Evolutionary conservation across 2,797 vertebrate genomes (phyloP), one percentile per base, ranked within the genome.

Genomic region (Philypnodon macrostomus): DNA sequence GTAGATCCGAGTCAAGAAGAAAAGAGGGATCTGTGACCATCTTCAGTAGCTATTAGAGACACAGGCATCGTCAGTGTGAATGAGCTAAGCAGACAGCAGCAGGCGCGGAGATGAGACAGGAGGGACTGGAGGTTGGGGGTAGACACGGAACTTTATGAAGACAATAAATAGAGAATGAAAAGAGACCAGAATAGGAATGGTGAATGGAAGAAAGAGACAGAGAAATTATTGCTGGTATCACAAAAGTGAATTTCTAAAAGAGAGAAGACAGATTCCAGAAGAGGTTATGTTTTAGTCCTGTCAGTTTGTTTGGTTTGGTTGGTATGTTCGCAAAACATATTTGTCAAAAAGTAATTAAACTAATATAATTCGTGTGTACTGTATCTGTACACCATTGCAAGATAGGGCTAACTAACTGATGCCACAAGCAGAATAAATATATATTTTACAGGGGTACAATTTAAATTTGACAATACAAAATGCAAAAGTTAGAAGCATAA

Each of bases 11-110:
- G 78, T 74, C 63, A 65, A 64, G 75, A 67, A 73, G 65, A 84
- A 76, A 73, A 68, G 53, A 61, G 40, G 66, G 63, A 60, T 57
- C 51, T 62, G 53, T 56, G 60, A 73, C 81, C 77, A 78, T 73
- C 70, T 58, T 86, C 81, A 75, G 71, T 80, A 74, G 59, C 63
- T 79, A 80, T 84, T 83, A 80, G 63, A 69, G 69, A 73, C 62
- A 56, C 63, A 64, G 62, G 55, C 62, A n/a, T n/a, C n/a, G 35
- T 80, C 77, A 67, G 29, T 59, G 38, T 54, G 63, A 80, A 58
- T 53, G 70, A 79, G 66, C 41, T 46, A 67, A 60, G 56, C 31
- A 74, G 68, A 68, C 64, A 63, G 60, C 50, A 63, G 63, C 47
- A 60, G 67, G 59, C 60, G 76, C 70, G 70, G 63, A 24, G 35